Evolutionary conservation across 1,140 invertebrate genomes (phyloP).

Genomic region (Plectrocnemia conspersa): DNA sequence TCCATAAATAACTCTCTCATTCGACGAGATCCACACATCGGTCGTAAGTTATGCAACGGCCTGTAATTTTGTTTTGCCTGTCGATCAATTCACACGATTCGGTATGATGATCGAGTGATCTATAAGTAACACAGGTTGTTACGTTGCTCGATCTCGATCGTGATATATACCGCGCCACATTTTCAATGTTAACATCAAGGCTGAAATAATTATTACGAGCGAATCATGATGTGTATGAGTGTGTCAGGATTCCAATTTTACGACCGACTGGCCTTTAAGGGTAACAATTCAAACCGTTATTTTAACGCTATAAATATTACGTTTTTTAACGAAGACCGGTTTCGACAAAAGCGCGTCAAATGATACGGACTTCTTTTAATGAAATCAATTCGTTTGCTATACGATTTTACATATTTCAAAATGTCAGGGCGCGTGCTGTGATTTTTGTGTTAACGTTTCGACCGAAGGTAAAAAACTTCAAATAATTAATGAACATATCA

Average conservation of each 20-base stretch:
- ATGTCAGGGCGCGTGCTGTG: slow-evolving; percentile 18
- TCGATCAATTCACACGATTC: slow-evolving; percentile 20
- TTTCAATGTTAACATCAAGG: slow-evolving; percentile 26
- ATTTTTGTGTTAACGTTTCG: too few relatives aligned
- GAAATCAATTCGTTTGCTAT: slow-evolving; percentile 10
- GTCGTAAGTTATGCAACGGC: slow-evolving; percentile 3
- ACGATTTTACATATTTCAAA: slow-evolving; percentile 18
- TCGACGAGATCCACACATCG: slow-evolving; percentile 3
- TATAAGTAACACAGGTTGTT: not conserved
- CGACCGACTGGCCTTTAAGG: slow-evolving; percentile 10
- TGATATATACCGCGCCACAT: slow-evolving; percentile 11
- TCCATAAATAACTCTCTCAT: too few relatives aligned
- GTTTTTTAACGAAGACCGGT: not conserved
- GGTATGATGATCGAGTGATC: slow-evolving; percentile 12
- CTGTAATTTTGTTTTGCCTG: slow-evolving; percentile 7
- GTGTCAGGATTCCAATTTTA: slow-evolving; percentile 22
- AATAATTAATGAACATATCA: slow-evolving; percentile 20
- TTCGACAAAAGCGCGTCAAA: not conserved
- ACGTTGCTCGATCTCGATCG: slow-evolving; percentile 14
- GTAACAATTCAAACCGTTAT: slow-evolving; percentile 16
- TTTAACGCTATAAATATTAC: too few relatives aligned
- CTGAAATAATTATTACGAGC: slow-evolving; percentile 16
- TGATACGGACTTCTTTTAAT: slow-evolving; percentile 1
- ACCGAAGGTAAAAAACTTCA: not conserved
- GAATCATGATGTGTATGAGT: slow-evolving; percentile 14